Conservation (phyloP, 2,888 invertebrate species). For the Drosophila melanocephala region DNA sequence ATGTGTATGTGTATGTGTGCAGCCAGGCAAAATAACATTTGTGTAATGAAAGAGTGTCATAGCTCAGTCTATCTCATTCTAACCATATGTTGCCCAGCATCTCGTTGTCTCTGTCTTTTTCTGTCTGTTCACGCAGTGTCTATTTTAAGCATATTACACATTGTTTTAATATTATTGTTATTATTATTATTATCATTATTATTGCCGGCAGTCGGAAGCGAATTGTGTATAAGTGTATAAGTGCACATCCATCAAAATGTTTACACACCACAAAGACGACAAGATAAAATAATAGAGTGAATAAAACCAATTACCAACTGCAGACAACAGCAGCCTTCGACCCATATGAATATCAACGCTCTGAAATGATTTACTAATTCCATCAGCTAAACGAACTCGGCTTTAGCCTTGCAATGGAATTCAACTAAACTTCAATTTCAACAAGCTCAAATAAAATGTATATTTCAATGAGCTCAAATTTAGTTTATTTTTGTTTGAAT, state of each 20-base stretch:
- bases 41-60: slow-evolving; percentile 64
- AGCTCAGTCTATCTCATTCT: not conserved
- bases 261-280: slow-evolving; percentile 32
- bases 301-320: slow-evolving; percentile 37
- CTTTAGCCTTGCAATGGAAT: not conserved
- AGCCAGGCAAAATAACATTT: slow-evolving; percentile 69
- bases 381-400: not conserved
- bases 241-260: slow-evolving; percentile 57
- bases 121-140: slow-evolving; percentile 36
- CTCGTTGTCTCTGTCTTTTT: not conserved
- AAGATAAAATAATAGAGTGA: slow-evolving; percentile 22
- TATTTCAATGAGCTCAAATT: not conserved
- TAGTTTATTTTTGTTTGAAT: not conserved
- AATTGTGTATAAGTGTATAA: slow-evolving; percentile 18
- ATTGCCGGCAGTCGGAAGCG: slow-evolving; percentile 17
- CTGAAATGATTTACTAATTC: slow-evolving; percentile 1
- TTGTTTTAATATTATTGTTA: slow-evolving; percentile 49
- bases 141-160: slow-evolving; percentile 70
- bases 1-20: slow-evolving; percentile 24
- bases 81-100: not conserved
- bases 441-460: not conserved
- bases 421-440: not conserved
- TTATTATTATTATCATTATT: slow-evolving; percentile 19
- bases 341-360: not conserved
- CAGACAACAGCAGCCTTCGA: slow-evolving; percentile 5